A percentile compares a stretch with the other conserved stretches of the same genome.
phyloP scores from a whole-genome alignment of 1,140 invertebrate genomes.

The Pseudomyrmex gracilis region DNA sequence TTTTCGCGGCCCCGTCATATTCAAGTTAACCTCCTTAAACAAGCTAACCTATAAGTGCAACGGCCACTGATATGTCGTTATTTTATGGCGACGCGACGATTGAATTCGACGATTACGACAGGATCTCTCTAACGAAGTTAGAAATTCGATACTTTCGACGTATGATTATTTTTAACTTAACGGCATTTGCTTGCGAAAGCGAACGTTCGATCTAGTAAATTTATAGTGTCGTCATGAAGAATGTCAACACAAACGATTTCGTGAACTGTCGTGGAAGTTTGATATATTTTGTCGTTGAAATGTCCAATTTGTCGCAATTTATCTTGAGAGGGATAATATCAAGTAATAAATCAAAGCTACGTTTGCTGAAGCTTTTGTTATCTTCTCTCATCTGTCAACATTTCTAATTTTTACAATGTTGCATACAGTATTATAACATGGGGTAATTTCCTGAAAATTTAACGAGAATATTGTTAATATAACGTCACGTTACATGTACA shows the following conservation, averaged over 20 bases:
- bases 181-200: neutral
- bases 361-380: neutral
- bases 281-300: neutral
- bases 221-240: conserved; percentile 59
- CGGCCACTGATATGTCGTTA: conserved; percentile 69
- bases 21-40: conserved; percentile 79
- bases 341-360: neutral
- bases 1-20: neutral
- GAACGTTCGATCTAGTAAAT: conserved; percentile 21
- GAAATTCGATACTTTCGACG: neutral
- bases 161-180: conserved; percentile 6
- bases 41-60: conserved; percentile 80
- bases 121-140: conserved; percentile 13
- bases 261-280: neutral
- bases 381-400: neutral
- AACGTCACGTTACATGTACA: no score
- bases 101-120: neutral
- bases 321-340: no score
- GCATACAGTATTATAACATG: no score
- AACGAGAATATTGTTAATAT: neutral
- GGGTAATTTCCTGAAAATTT: neutral
- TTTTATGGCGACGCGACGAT: conserved; percentile 55
- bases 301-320: neutral
- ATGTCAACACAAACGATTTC: conserved; percentile 62
- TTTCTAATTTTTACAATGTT: conserved; percentile 20